Evolutionary conservation across 2,113 vertebrate species (phyloP), one percentile per base, ranked within the genome.

Genomic region (Sturnus vulgaris): DNA sequence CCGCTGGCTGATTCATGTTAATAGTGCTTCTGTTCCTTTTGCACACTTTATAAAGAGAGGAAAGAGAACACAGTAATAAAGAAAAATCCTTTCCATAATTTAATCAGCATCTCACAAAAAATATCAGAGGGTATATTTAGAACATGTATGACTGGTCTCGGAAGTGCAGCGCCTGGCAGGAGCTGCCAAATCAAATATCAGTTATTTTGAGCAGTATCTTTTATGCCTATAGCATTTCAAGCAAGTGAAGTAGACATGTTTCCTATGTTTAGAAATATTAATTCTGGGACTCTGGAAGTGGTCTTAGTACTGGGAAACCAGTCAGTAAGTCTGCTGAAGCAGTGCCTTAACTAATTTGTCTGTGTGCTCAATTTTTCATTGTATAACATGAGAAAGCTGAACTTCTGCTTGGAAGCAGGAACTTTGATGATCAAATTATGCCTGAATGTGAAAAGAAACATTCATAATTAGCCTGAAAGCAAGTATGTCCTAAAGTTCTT

Each of bases 41-140:
- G 28, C 35, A 72, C 76, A 23, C 79, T 75, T 95, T 46, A 47
- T 44, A 81, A 82, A 83, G 79, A 71, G 50, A 42, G 30, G 53
- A 28, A 75, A 31, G 47, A 65, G 65, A 49, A 61, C 40, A 80
- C 27, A 63, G 60, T 72, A 80, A 79, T 59, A 73, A 72, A 52
- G 82, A 93, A 69, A 79, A 84, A 85, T 78, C 65, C 55, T 56
- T 27, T 77, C 73, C 31, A 21, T 88, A 75, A 88, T 81, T 81
- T 72, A 90, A 79, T 72, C 78, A 87, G 27, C 40, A 18, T 60
- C 82, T 59, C 59, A 55, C 64, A 60, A 42, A 86, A 91, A 90
- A 83, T 70, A 80, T 90, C 31, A 40, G n/a, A 49, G 82, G 57
- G 37, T 95, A 92, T 95, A 92, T 94, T 91, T 93, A 91, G 86